Evolutionary conservation across 2,888 invertebrate genomes (phyloP).

Genomic region (Drosophila koepferae): DNA sequence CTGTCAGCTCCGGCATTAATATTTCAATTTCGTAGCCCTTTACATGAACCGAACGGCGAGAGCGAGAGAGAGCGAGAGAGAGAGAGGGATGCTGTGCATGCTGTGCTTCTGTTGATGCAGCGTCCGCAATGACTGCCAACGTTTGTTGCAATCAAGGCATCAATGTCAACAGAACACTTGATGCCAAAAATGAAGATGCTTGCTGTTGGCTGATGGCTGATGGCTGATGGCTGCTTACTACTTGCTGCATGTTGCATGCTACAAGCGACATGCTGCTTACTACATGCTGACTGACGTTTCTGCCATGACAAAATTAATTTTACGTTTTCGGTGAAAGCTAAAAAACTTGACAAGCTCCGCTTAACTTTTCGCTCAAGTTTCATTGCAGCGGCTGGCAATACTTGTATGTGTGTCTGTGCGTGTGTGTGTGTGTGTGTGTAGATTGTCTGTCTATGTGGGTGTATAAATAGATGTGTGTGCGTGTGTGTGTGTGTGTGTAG

Average conservation of each 20-base stretch:
- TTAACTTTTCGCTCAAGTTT: conserved; percentile 44
- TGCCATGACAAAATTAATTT: conserved; percentile 36
- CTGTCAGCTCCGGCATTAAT: conserved; percentile 51
- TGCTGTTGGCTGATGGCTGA: not conserved
- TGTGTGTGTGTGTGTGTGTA: conserved; percentile 3
- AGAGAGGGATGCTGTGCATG: not conserved
- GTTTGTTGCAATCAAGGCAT: conserved; percentile 47
- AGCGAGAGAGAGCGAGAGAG: not conserved
- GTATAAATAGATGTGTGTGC: not conserved
- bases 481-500: conserved; percentile 2
- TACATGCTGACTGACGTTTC: conserved; percentile 8
- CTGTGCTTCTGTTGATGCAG: conserved; percentile 3
- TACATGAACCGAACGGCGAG: conserved; percentile 1
- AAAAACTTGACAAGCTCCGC: conserved; percentile 50
- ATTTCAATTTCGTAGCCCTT: conserved; percentile 51
- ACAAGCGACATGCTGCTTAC: conserved; percentile 9
- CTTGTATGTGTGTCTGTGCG: conserved; percentile 1
- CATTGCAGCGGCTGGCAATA: conserved; percentile 6
- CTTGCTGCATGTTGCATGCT: conserved; percentile 17
- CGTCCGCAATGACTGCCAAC: conserved; percentile 19
- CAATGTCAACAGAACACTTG: conserved; percentile 55
- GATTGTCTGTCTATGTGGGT: not conserved
- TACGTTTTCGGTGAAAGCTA: conserved; percentile 23
- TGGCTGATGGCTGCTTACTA: conserved; percentile 7
- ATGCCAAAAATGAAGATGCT: conserved; percentile 34